Conservation (phyloP, 2,888 invertebrate genomes). For the Allolobophora icterica region DNA sequence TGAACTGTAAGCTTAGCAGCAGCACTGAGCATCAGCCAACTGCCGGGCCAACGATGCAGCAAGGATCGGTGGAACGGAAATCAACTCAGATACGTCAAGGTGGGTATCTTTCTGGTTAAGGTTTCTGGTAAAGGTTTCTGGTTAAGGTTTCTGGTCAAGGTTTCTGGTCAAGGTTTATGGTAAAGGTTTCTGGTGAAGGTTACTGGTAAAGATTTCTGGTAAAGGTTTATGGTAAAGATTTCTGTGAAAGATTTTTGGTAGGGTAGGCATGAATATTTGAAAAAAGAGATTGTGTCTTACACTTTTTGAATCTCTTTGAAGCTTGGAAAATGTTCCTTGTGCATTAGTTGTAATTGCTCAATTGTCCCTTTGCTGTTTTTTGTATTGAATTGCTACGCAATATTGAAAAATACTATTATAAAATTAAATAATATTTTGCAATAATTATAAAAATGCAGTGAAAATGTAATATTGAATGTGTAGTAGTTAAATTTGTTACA, state of each 20-base stretch:
- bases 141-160: no score
- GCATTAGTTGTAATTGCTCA: not conserved
- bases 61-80: not conserved
- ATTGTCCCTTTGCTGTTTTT: no score
- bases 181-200: no score
- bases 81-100: not conserved
- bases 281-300: not conserved
- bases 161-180: no score
- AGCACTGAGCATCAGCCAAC: constrained; percentile 21
- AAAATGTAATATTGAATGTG: not conserved
- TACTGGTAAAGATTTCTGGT: no score
- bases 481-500: not conserved
- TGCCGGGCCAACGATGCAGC: not conserved
- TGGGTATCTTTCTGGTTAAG: not conserved
- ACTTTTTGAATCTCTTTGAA: not conserved
- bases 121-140: no score
- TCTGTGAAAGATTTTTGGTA: no score
- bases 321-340: not conserved
- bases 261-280: no score
- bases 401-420: no score
- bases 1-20: constrained; percentile 37
- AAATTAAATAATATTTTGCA: not conserved
- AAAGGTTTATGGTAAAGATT: no score
- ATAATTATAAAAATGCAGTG: not conserved
- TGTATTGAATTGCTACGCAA: not conserved